Conservation (phyloP, 2,113 vertebrate genomes). For the Chaetorhynchus papuensis region DNA sequence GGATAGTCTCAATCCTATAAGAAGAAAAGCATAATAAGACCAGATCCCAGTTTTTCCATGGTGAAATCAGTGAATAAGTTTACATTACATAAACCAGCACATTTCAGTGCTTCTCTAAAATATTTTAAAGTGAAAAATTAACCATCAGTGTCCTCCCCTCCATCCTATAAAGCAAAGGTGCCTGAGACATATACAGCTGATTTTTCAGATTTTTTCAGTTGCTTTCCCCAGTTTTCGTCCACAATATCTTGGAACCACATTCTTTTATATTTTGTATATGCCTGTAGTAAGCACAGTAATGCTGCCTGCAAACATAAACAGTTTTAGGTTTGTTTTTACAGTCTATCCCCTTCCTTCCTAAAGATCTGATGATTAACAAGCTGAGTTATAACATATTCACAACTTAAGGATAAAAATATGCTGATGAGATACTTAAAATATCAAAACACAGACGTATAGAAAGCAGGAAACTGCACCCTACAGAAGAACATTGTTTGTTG, state of each 20-base stretch:
- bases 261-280: neutral
- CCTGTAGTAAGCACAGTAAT: neutral
- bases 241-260: neutral
- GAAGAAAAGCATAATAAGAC: neutral
- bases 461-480: slow-evolving; percentile 40
- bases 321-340: slow-evolving; percentile 22
- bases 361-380: neutral
- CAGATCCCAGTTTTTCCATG: neutral
- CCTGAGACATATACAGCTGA: neutral
- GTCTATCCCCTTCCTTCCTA: slow-evolving; percentile 37
- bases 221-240: neutral
- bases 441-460: slow-evolving; percentile 13
- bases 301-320: neutral
- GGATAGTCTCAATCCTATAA: neutral
- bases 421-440: slow-evolving; percentile 30
- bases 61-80: neutral
- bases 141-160: neutral
- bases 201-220: neutral
- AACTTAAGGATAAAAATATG: neutral
- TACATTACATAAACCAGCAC: neutral
- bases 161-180: neutral
- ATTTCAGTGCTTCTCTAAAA: neutral
- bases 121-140: neutral
- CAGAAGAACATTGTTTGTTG: slow-evolving; percentile 1
- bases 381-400: neutral